These are phyloP conservation scores for Syngnathus acus DNA, from an alignment of 2,797 vertebrate species.

Conservation along the genomic window DNA sequence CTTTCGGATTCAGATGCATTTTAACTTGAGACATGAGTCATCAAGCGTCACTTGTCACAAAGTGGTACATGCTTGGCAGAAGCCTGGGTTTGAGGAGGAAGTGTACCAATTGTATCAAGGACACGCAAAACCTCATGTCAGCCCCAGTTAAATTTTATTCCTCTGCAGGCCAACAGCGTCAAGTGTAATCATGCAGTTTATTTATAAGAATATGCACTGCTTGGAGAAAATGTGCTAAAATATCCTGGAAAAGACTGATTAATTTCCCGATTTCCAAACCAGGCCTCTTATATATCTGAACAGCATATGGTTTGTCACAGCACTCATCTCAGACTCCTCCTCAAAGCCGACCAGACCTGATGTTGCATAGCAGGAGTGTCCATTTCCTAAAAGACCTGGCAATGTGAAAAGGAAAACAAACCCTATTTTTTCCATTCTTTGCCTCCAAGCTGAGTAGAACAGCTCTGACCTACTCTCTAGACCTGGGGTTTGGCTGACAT, in stretches of 20 bases:
- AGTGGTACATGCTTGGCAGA: slow-evolving; percentile 51
- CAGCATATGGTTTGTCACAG: slow-evolving; percentile 22
- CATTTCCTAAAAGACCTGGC: slow-evolving; percentile 53
- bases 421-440: slow-evolving; percentile 63
- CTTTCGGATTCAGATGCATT: slow-evolving; percentile 25
- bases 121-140: slow-evolving; percentile 45
- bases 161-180: slow-evolving; percentile 30
- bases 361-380: slow-evolving; percentile 54
- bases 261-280: slow-evolving; percentile 19
- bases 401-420: slow-evolving; percentile 57
- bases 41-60: slow-evolving; percentile 39
- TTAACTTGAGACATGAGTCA: slow-evolving; percentile 57
- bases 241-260: slow-evolving; percentile 17
- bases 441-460: slow-evolving; percentile 47
- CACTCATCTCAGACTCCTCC: slow-evolving; percentile 25
- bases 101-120: slow-evolving; percentile 41
- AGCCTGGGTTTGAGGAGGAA: slow-evolving; percentile 5
- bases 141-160: slow-evolving; percentile 31
- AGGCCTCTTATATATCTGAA: slow-evolving; percentile 26
- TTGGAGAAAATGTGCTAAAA: slow-evolving; percentile 20
- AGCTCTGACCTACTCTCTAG: slow-evolving; percentile 58
- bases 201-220: slow-evolving; percentile 19
- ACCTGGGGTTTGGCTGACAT: slow-evolving; percentile 54
- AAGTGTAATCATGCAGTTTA: slow-evolving; percentile 13
- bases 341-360: slow-evolving; percentile 44